A percentile compares a stretch with the other conserved stretches of the same genome.
Conservation (phyloP, 2,888 invertebrate species). For the Monoplex corrugatus region DNA sequence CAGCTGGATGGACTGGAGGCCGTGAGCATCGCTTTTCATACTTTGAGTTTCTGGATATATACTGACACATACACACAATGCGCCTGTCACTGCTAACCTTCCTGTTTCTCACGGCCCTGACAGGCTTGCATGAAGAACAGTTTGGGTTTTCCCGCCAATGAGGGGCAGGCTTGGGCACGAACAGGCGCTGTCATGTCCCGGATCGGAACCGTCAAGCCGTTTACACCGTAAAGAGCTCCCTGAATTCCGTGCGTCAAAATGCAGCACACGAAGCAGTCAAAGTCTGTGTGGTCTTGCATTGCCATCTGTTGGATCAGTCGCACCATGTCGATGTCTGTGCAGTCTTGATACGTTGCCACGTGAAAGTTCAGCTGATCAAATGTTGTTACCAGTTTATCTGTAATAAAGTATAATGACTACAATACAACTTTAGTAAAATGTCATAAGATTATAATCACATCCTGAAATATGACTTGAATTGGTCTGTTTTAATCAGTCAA, state of each 20-base stretch:
- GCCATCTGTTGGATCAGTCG: conserved; percentile 45
- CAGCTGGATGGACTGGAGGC: too few species aligned
- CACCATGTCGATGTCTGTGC: conserved; percentile 60
- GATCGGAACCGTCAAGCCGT: conserved; percentile 60
- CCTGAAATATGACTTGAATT: too few species aligned
- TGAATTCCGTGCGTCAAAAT: conserved; percentile 68
- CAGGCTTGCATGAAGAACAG: conserved; percentile 79
- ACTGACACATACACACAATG: too few species aligned
- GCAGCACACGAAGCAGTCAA: conserved; percentile 71
- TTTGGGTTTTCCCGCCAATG: conserved; percentile 77
- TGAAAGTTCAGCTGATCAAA: conserved; percentile 53
- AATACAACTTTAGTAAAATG: too few species aligned
- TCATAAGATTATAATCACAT: too few species aligned
- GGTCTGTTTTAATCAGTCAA: too few species aligned
- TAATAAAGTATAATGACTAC: too few species aligned
- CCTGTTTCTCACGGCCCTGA: conserved; percentile 73
- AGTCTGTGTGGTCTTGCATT: conserved; percentile 59
- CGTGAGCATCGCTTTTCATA: too few species aligned
- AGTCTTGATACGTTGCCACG: conserved; percentile 55
- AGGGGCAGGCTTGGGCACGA: conserved; percentile 67
- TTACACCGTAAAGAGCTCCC: conserved; percentile 61
- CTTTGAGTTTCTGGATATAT: too few species aligned
- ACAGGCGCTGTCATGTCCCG: conserved; percentile 67
- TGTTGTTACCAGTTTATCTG: conserved; percentile 45
- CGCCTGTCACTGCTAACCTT: too few species aligned